Evolutionary conservation across 2,888 invertebrate species (phyloP), one percentile per base, ranked within the genome.

Genomic region (Stenurella melanura): DNA sequence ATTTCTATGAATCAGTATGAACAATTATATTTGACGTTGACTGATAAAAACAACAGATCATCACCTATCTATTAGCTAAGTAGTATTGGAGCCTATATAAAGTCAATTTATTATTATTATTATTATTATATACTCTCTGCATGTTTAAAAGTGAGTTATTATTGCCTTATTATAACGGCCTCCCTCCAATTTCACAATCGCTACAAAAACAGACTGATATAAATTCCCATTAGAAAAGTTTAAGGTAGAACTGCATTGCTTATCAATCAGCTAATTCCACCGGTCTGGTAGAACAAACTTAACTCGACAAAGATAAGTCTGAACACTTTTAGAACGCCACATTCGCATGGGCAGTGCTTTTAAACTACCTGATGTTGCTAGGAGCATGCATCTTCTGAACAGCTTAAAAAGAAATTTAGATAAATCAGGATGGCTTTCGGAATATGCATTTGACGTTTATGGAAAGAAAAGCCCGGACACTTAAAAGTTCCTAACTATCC

Each of bases 401-500:
- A 56, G 2, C 19, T 70, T 58, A 30, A 19, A 57, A 58, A n/a
- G 38, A 34, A 58, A 58, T 57, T 54, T 56, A 70, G 54, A 56
- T 34, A 70, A 70, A 17, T 56, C 50, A 54, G 54, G 19, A 67
- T 15, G 12, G 30, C 61, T 61, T 34, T 18, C 42, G 50, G 11
- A 19, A 34, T 34, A 42, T 67, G 50, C 19, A 34, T n/a, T 34
- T 42, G 50, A 67, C 67, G n/a, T 67, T 67, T 67, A 67, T 42
- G 50, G 19, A 18, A 67, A 38, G 34, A 70, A 70, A 38, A n/a
- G 38, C 58, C 56, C 2, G 17, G 17, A 26, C 11, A 60, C 26
- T 60, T 21, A 30, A 17, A 30, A 26, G n/a, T 61, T 30, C 4
- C 34, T 30, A 34, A 61, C 61, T 30, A 30, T 61, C 21, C 21